phyloP scores from a whole-genome alignment of 1,140 invertebrate genomes.

The Drosophila hydei region DNA sequence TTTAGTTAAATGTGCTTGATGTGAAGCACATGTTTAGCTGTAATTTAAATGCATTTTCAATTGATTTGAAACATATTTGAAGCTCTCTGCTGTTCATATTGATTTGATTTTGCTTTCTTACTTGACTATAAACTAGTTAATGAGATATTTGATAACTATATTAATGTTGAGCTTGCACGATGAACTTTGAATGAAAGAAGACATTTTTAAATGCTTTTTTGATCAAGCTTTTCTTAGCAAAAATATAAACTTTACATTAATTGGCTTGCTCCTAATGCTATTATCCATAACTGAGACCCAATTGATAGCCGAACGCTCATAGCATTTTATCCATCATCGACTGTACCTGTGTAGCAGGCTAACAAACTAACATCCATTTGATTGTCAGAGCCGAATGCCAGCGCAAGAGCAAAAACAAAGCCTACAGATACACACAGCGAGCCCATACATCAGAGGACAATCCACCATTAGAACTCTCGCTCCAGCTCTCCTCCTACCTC shows the following conservation, averaged over 20 bases:
- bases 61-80: neutral
- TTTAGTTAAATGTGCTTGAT: conserved; percentile 9
- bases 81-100: neutral
- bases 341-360: conserved; percentile 19
- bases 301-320: neutral
- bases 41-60: conserved; percentile 16
- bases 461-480: conserved; percentile 32
- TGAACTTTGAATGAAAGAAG: too few species aligned
- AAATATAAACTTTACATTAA: too few species aligned
- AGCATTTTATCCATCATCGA: neutral
- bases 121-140: too few species aligned
- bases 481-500: neutral
- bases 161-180: too few species aligned
- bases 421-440: conserved; percentile 22
- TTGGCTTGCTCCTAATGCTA: neutral
- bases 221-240: too few species aligned
- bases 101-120: too few species aligned
- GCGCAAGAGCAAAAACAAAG: conserved; percentile 10
- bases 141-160: too few species aligned
- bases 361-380: conserved; percentile 36
- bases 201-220: too few species aligned
- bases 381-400: conserved; percentile 29
- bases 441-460: conserved; percentile 7
- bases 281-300: too few species aligned
- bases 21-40: conserved; percentile 14